These are phyloP conservation scores for Eulithis prunata DNA, from an alignment of 2,888 invertebrate species.

Conservation along the genomic window DNA sequence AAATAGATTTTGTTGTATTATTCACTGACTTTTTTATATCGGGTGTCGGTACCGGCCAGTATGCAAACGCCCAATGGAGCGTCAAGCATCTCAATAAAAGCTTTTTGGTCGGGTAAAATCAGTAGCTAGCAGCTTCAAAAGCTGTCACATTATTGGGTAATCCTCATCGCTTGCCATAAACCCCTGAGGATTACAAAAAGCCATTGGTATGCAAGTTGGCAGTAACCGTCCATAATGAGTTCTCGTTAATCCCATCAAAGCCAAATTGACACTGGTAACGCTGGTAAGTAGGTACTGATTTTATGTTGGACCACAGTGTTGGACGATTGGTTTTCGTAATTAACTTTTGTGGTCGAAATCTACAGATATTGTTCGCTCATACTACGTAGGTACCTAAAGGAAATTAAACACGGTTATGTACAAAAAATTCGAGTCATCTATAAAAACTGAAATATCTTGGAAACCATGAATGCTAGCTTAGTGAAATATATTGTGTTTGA, in stretches of 20 bases:
- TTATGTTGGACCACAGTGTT: conserved; percentile 21
- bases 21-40: too few relatives aligned
- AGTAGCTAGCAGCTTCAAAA: not conserved
- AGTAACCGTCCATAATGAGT: conserved; percentile 51
- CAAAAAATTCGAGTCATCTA: too few relatives aligned
- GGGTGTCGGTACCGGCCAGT: too few relatives aligned
- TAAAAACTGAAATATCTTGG: too few relatives aligned
- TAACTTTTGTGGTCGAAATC: conserved; percentile 1
- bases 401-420: too few relatives aligned
- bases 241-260: conserved; percentile 52
- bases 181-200: conserved; percentile 23
- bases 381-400: too few relatives aligned
- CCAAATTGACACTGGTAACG: conserved; percentile 49
- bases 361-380: not conserved
- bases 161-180: conserved; percentile 8
- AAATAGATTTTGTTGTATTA: too few relatives aligned
- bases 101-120: not conserved
- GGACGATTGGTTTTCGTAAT: conserved; percentile 2
- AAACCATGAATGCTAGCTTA: too few relatives aligned
- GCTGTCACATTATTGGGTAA: conserved; percentile 4
- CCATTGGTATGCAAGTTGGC: conserved; percentile 30
- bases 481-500: too few relatives aligned
- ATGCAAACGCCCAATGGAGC: too few relatives aligned
- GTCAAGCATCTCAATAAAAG: not conserved
- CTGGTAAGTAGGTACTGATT: conserved; percentile 47